These are phyloP conservation scores for Muricea muricata DNA, from an alignment of 92 coral and sea anemone genomes.

Conservation along the genomic window DNA sequence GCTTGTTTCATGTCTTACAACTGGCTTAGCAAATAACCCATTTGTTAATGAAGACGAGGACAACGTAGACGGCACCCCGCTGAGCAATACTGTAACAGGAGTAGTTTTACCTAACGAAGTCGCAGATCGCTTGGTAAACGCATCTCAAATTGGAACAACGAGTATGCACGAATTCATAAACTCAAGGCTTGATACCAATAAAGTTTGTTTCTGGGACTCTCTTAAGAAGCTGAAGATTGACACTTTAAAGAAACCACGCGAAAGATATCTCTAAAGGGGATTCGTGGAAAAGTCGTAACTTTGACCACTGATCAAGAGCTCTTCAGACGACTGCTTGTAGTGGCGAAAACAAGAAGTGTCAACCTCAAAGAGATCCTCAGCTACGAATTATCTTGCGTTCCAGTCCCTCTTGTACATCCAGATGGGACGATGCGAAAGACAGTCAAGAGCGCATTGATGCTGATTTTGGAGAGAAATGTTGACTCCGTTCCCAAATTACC, in stretches of 20 bases:
- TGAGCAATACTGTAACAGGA: conserved; percentile 9
- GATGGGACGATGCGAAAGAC: conserved; percentile 73
- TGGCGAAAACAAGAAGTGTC: conserved; percentile 27
- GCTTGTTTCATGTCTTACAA: conserved; percentile 37
- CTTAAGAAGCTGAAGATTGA: conserved; percentile 1
- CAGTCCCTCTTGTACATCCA: conserved; percentile 69
- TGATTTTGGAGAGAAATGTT: conserved; percentile 47
- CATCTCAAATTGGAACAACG: neutral
- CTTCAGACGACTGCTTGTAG: conserved; percentile 42
- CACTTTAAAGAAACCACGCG: neutral
- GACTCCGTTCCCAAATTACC: conserved; percentile 36
- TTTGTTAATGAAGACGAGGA: conserved; percentile 21
- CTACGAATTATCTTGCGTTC: conserved; percentile 68
- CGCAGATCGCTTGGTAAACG: conserved; percentile 4
- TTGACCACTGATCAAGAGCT: too few species aligned
- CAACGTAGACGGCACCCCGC: neutral
- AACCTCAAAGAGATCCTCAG: conserved; percentile 51
- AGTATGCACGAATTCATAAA: neutral
- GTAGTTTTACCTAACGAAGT: conserved; percentile 6
- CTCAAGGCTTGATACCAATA: conserved; percentile 20
- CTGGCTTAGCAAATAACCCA: conserved; percentile 24
- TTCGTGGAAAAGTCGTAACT: too few species aligned
- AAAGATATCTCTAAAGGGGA: neutral
- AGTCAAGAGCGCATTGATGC: conserved; percentile 62
- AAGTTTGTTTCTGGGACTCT: conserved; percentile 9